Conservation (phyloP, 30 jellyfish, hydroid and myxozoan genomes). For the Aurelia aurita region DNA sequence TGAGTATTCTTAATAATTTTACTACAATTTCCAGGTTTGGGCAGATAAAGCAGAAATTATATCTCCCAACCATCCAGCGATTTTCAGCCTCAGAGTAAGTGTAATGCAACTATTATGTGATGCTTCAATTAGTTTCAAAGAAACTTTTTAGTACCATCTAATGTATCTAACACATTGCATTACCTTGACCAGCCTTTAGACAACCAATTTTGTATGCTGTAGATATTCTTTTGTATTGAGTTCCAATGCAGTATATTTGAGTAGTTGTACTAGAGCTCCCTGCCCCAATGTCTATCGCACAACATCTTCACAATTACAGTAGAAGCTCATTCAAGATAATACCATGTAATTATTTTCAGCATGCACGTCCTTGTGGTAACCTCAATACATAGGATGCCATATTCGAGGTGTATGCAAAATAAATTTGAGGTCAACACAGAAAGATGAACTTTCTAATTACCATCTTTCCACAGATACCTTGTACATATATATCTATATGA, state of each 20-base stretch:
- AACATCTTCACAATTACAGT: too few relatives aligned
- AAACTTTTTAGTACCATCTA: too few relatives aligned
- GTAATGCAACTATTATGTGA: neutral
- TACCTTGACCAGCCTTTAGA: too few relatives aligned
- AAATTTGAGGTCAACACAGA: conserved; percentile 54
- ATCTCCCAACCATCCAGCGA: conserved; percentile 84
- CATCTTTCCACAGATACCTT: conserved; percentile 65
- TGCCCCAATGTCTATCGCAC: too few relatives aligned
- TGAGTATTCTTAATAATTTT: too few relatives aligned
- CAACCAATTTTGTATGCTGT: too few relatives aligned
- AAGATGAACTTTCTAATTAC: conserved; percentile 4
- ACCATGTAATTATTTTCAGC: too few relatives aligned
- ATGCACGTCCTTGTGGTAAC: conserved; percentile 23
- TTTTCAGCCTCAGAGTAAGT: conserved; percentile 77
- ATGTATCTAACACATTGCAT: too few relatives aligned
- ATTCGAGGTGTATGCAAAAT: conserved; percentile 44
- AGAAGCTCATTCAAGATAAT: too few relatives aligned
- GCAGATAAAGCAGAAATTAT: conserved; percentile 85
- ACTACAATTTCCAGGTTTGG: conserved; percentile 67
- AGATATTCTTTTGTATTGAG: too few relatives aligned
- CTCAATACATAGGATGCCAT: neutral
- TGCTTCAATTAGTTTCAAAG: neutral
- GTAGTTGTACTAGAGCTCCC: too few relatives aligned
- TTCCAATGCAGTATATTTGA: too few relatives aligned
- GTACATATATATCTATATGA: neutral